Percentiles rank a stretch among this genome's conserved stretches.
Conservation (phyloP, 2,113 vertebrate genomes). For the Cololabis saira region DNA sequence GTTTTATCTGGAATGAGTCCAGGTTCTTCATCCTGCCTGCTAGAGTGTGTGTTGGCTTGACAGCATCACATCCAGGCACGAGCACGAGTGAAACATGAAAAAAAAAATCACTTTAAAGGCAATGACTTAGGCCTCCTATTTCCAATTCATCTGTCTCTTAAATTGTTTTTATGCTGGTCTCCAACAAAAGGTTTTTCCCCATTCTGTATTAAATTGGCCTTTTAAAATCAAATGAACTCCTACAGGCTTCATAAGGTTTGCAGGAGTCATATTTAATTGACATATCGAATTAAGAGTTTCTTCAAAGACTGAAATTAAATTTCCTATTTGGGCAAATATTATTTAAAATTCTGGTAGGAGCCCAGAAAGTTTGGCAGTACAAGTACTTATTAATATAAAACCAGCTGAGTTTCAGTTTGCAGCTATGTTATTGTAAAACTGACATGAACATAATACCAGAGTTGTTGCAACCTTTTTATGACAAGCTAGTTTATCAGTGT, state of each 20-base stretch:
- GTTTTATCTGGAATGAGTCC: background rate
- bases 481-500: too few species aligned
- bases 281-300: constrained; percentile 20
- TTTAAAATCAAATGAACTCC: constrained; percentile 25
- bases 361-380: too few species aligned
- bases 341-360: too few species aligned
- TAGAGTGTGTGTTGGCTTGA: background rate
- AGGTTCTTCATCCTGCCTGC: background rate
- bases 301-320: background rate
- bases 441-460: too few species aligned
- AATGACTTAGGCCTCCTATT: background rate
- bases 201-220: constrained; percentile 18
- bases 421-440: too few species aligned
- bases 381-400: too few species aligned
- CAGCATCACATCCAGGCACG: background rate
- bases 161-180: constrained; percentile 1
- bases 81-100: background rate
- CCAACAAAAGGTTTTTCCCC: constrained; percentile 11
- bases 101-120: background rate
- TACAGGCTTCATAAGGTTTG: constrained; percentile 12
- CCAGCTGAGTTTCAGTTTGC: too few species aligned
- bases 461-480: too few species aligned
- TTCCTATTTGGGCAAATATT: too few species aligned
- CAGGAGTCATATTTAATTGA: constrained; percentile 21
- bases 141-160: constrained; percentile 4